phyloP scores from a whole-genome alignment of 2,113 vertebrate species.

The Reinhardtius hippoglossoides region DNA sequence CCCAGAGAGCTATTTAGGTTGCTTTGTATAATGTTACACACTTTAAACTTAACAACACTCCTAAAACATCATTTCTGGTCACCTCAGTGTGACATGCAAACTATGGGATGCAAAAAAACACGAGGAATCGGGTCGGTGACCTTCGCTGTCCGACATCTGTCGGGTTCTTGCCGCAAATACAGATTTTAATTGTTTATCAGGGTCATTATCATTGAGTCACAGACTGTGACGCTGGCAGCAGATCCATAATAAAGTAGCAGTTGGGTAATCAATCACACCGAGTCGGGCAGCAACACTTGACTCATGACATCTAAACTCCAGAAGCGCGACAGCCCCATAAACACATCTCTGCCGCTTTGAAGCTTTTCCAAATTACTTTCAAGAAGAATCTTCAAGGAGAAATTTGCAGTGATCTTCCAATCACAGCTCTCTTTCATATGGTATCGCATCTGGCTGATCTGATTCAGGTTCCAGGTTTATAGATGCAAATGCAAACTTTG shows the following conservation, averaged over 20 bases:
- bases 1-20: too few species aligned
- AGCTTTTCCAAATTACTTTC: constrained; percentile 32
- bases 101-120: background rate
- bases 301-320: constrained; percentile 50
- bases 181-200: constrained; percentile 72
- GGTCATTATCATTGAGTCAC: constrained; percentile 68
- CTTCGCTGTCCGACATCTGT: constrained; percentile 35
- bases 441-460: constrained; percentile 15
- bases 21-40: background rate
- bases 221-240: constrained; percentile 41
- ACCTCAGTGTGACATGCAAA: background rate
- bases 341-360: constrained; percentile 34
- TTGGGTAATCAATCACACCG: constrained; percentile 71
- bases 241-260: constrained; percentile 59
- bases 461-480: background rate
- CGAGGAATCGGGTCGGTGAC: background rate
- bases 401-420: constrained; percentile 9
- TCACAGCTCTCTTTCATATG: constrained; percentile 6
- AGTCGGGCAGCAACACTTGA: constrained; percentile 45
- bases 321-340: constrained; percentile 6
- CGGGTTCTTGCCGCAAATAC: constrained; percentile 36
- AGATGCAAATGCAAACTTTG: too few species aligned
- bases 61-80: background rate
- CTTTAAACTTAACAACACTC: background rate
- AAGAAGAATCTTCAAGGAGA: constrained; percentile 35